Evolutionary conservation across 2,888 invertebrate species (phyloP).

Genomic region (Neoitamus cyanurus): DNA sequence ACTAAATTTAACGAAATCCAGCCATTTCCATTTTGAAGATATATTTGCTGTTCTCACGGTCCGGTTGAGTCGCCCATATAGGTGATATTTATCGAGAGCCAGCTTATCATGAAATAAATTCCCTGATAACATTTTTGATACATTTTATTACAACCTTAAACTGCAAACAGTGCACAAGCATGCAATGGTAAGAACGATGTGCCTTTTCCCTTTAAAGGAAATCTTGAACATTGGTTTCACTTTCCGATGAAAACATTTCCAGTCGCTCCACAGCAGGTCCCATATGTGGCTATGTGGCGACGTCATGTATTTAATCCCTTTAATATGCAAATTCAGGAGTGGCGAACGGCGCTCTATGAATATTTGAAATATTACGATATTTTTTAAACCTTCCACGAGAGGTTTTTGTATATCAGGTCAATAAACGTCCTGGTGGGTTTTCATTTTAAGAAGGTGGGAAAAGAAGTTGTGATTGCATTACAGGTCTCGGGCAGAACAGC

Average conservation of each 20-base stretch:
- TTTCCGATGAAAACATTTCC: not conserved
- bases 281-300: not conserved
- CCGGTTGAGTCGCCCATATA: too few species aligned
- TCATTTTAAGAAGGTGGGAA: not conserved
- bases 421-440: not conserved
- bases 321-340: not conserved
- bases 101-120: too few species aligned
- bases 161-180: not conserved
- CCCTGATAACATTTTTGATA: not conserved
- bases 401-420: not conserved
- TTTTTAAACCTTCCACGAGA: not conserved
- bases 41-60: too few species aligned
- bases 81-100: too few species aligned
- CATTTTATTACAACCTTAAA: not conserved
- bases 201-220: not conserved
- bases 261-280: not conserved
- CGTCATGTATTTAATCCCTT: not conserved
- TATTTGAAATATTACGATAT: not conserved
- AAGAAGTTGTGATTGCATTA: not conserved
- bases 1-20: too few species aligned
- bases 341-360: not conserved
- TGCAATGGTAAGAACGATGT: not conserved
- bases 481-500: not conserved
- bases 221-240: not conserved
- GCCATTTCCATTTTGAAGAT: too few species aligned